A percentile compares a stretch with the other conserved stretches of the same genome.
These are phyloP conservation scores for Lepidocolaptes lacrymiger DNA, from an alignment of 2,797 vertebrate species.

Conservation along the genomic window DNA sequence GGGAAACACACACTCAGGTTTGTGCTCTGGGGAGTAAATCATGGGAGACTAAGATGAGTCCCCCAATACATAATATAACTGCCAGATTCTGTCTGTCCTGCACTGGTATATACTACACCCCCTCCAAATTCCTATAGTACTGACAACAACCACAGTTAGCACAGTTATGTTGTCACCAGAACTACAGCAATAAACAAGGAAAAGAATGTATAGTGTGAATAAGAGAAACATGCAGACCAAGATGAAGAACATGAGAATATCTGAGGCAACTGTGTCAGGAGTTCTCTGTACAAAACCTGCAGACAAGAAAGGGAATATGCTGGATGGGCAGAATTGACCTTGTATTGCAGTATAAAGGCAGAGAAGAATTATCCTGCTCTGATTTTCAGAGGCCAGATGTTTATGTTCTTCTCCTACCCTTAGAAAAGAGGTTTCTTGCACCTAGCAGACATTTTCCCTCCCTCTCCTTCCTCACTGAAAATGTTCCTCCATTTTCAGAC, in stretches of 20 bases:
- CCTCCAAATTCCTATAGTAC: not conserved
- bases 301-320: not conserved
- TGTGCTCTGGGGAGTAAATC: not conserved
- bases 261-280: not conserved
- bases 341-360: not conserved
- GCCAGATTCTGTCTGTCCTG: not conserved
- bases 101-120: not conserved
- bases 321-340: not conserved
- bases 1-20: not conserved
- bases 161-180: not conserved
- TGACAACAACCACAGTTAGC: not conserved
- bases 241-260: not conserved
- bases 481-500: not conserved
- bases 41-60: not conserved
- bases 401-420: not conserved
- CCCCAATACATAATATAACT: not conserved
- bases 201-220: not conserved
- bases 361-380: not conserved
- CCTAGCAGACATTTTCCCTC: not conserved
- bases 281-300: not conserved
- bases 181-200: not conserved
- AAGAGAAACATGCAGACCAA: not conserved
- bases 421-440: not conserved
- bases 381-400: not conserved
- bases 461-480: not conserved